Base-by-base conservation (phyloP, 37 sponge, comb jelly and placozoan species). In the Bolinopsis microptera region DNA sequence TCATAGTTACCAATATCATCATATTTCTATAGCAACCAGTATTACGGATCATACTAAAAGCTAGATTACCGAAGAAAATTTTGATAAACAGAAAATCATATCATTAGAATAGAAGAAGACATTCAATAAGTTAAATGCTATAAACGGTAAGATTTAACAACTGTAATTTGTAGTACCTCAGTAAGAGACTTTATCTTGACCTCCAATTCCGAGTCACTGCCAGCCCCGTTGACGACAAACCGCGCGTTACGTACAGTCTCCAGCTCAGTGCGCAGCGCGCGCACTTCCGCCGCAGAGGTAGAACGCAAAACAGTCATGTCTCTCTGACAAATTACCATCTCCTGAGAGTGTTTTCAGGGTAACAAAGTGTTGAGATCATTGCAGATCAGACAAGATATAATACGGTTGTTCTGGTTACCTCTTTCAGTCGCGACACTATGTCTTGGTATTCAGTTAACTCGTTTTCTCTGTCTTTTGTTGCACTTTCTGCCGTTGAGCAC, bases 161-260 rank as follows among this genome's bases (percentile, higher is more conserved):
- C n/a, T n/a, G n/a, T n/a, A n/a, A n/a, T n/a, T n/a, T n/a, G n/a
- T n/a, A n/a, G n/a, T 70, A 77, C 80, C 80, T 77, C 80, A 16
- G 80, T 77, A 18, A 77, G 80, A 33, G 80, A 77, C 80, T 77
- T 77, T 2, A 77, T 77, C 80, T 77, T 77, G 35, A 27, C 80
- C 36, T 77, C 80, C 35, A 77, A 18, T 36, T 77, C 80, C 36
- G 33, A 3, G 0, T 36, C 36, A 9, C 80, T 35, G 21, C 1
- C 37, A 28, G 3, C 74, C 26, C 74, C 74, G 30, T 26, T 70
- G 28, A 3, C 26, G 18, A 18, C 80, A n/a, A n/a, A n/a, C 1
- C 80, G 33, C 2, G 8, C 1, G 2, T 34, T 77, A 34, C 32
- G 80, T 77, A 22, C 37, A 3, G 37, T 36, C 0, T 27, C 3